Evolutionary conservation across 2,888 invertebrate genomes (phyloP).

Genomic region (Drosophila hawaiiensis): DNA sequence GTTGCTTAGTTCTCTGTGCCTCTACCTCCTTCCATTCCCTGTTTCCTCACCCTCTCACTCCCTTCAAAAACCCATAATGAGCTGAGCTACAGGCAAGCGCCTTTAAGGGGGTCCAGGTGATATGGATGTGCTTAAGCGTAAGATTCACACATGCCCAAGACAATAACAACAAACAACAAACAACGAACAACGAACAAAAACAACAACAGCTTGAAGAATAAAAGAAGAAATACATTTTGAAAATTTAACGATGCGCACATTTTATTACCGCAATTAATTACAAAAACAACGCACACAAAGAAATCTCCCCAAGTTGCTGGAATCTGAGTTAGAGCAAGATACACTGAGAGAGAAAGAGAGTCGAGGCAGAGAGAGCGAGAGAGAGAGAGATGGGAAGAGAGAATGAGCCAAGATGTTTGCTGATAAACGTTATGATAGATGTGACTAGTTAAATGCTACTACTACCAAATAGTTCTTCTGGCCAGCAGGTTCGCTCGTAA

Average conservation of each 20-base stretch:
- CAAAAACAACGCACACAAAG: constrained; percentile 72
- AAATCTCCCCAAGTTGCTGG: constrained; percentile 62
- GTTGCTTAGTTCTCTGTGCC: constrained; percentile 7
- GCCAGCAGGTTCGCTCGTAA: constrained; percentile 54
- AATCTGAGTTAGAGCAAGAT: constrained; percentile 42
- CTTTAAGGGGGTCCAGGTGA: constrained; percentile 45
- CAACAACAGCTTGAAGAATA: constrained; percentile 30
- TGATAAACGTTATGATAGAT: constrained; percentile 79
- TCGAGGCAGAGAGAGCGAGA: constrained; percentile 1
- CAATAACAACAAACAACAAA: constrained; percentile 14
- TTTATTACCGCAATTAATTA: constrained; percentile 84
- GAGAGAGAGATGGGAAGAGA: constrained; percentile 10
- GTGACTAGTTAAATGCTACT: constrained; percentile 81
- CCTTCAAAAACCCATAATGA: constrained; percentile 21
- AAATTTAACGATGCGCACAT: constrained; percentile 83
- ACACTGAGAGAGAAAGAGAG: constrained; percentile 4
- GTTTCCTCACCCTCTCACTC: not conserved
- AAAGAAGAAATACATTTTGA: constrained; percentile 78
- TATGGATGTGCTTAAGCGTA: constrained; percentile 58
- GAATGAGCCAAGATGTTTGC: constrained; percentile 44
- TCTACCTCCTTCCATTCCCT: not conserved
- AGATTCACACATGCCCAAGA: constrained; percentile 71
- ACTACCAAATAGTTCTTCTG: constrained; percentile 76
- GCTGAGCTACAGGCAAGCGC: constrained; percentile 24
- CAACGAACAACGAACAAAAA: constrained; percentile 28